phyloP scores from a whole-genome alignment of 2,888 invertebrate genomes.

The Rotaria macrura region DNA sequence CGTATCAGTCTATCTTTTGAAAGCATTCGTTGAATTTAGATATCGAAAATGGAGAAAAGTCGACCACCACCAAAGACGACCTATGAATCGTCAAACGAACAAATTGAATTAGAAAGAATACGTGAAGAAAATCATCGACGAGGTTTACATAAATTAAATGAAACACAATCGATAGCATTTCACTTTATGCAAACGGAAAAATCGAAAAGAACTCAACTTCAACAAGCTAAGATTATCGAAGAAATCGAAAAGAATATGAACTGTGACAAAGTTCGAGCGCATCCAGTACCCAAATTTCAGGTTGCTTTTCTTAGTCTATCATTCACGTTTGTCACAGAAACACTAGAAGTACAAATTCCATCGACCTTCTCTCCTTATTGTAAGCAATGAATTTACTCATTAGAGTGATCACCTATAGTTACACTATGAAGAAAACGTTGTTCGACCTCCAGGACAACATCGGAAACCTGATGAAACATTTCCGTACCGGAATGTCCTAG shows the following conservation, averaged over 20 bases:
- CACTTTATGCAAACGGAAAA: constrained; percentile 39
- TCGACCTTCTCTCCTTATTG: too few species aligned
- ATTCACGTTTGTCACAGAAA: too few species aligned
- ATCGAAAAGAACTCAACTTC: constrained; percentile 43
- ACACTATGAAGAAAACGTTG: too few species aligned
- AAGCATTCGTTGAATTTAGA: constrained; percentile 37
- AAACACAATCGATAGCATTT: not conserved
- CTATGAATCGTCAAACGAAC: constrained; percentile 41
- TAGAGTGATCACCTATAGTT: too few species aligned
- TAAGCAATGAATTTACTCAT: too few species aligned
- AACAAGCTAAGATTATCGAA: constrained; percentile 39
- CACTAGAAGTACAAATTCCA: too few species aligned
- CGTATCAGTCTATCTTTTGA: not conserved
- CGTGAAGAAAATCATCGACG: constrained; percentile 39
- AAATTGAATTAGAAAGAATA: constrained; percentile 37
- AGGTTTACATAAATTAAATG: constrained; percentile 42
- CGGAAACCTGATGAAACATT: too few species aligned
- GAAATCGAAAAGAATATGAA: constrained; percentile 42
- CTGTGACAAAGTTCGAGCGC: constrained; percentile 42
- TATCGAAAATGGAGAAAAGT: constrained; percentile 42
- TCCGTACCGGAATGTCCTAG: too few species aligned
- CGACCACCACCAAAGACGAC: constrained; percentile 41
- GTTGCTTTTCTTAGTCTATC: constrained; percentile 37
- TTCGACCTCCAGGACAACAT: too few species aligned
- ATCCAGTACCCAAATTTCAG: constrained; percentile 40